Evolutionary conservation across 2,888 invertebrate genomes (phyloP).

Genomic region (Troides oblongomaculatus): DNA sequence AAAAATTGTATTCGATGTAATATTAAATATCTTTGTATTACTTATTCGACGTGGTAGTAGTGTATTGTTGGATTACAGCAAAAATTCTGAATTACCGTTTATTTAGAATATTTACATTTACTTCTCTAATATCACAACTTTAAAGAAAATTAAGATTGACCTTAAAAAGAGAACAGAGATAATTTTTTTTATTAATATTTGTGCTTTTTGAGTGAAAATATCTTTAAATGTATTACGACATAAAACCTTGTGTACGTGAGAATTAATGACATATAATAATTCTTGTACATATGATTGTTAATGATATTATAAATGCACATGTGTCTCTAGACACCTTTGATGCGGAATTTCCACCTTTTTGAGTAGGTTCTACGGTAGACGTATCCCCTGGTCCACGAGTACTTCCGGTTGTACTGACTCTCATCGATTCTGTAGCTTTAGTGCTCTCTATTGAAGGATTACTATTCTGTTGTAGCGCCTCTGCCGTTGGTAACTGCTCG

Average conservation of each 20-base stretch:
- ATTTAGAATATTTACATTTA: slow-evolving; percentile 31
- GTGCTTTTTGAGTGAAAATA: slow-evolving; percentile 10
- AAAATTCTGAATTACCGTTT: not conserved
- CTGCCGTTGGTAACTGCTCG: slow-evolving; percentile 54
- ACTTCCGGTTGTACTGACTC: slow-evolving; percentile 36
- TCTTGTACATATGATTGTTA: not conserved
- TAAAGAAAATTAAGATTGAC: not conserved
- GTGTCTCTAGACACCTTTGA: slow-evolving; percentile 22
- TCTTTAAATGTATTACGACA: not conserved
- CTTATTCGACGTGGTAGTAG: not conserved
- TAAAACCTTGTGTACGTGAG: not conserved
- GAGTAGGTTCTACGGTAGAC: slow-evolving; percentile 15
- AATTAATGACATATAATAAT: not conserved
- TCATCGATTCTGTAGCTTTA: slow-evolving; percentile 43
- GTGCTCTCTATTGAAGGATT: slow-evolving; percentile 40
- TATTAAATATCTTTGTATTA: not conserved
- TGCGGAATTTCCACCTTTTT: slow-evolving; percentile 9
- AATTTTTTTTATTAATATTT: not conserved
- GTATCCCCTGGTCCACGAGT: slow-evolving; percentile 22
- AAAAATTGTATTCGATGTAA: not conserved
- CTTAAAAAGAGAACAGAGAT: not conserved
- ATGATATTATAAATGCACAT: not conserved
- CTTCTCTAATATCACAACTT: slow-evolving; percentile 49
- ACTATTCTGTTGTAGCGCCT: slow-evolving; percentile 58
- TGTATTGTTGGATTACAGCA: not conserved